These are phyloP conservation scores for Spheniscus mendiculus DNA, from an alignment of 2,113 vertebrate genomes.

Conservation along the genomic window DNA sequence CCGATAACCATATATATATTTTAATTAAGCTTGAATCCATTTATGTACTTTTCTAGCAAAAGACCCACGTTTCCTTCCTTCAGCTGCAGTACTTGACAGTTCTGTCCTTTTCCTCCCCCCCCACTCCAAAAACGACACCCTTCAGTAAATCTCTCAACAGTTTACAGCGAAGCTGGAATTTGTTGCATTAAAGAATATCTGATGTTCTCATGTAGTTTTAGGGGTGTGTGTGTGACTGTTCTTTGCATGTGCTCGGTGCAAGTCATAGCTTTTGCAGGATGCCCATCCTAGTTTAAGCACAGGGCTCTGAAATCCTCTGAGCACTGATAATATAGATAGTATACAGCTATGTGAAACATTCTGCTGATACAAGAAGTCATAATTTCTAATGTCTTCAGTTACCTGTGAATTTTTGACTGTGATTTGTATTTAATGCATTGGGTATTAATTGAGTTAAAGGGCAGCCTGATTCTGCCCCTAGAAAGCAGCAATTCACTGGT, in stretches of 20 bases:
- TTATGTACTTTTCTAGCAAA: background rate
- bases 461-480: background rate
- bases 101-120: background rate
- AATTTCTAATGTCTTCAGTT: background rate
- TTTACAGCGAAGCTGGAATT: background rate
- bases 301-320: background rate
- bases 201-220: background rate
- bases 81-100: background rate
- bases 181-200: background rate
- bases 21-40: background rate
- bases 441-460: background rate
- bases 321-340: no score
- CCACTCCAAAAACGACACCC: background rate
- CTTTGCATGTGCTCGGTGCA: background rate
- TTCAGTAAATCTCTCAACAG: background rate
- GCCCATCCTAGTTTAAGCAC: background rate
- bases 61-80: background rate
- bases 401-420: background rate
- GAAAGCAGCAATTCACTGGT: accelerated
- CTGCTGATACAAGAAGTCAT: background rate
- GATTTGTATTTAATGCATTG: background rate
- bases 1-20: background rate
- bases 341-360: background rate
- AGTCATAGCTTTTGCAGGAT: background rate
- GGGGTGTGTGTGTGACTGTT: background rate